Evolutionary conservation across 2,797 vertebrate species (phyloP).

Genomic region (Podargus strigoides): DNA sequence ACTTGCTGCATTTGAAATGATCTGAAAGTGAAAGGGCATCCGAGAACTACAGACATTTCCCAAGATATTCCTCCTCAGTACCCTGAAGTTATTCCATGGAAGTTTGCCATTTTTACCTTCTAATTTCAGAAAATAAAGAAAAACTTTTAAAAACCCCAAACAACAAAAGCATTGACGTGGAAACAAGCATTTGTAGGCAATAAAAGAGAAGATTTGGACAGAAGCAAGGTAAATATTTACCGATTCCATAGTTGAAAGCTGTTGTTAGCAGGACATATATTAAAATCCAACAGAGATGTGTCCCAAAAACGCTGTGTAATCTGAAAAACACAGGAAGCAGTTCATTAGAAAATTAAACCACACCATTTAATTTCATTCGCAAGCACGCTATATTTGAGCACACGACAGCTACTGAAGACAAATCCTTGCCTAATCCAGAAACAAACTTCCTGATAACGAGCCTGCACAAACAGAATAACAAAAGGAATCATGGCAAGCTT

Average conservation of each 20-base stretch:
- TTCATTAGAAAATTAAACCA: neutral
- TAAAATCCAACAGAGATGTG: constrained; percentile 64
- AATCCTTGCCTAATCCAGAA: neutral
- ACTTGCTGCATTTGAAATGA: neutral
- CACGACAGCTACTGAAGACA: neutral
- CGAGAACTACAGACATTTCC: neutral
- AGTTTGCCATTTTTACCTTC: neutral
- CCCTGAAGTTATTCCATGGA: neutral
- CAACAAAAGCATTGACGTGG: neutral
- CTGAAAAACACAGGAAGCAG: constrained; percentile 65
- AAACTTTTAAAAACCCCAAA: neutral
- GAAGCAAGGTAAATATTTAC: constrained; percentile 65
- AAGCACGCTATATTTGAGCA: neutral
- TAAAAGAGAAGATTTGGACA: neutral
- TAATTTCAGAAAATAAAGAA: neutral
- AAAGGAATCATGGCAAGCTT: neutral
- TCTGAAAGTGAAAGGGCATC: neutral
- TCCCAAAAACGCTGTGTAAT: constrained; percentile 27
- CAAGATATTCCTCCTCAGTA: neutral
- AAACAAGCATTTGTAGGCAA: neutral
- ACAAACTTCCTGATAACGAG: neutral
- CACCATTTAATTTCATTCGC: neutral
- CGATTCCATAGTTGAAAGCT: constrained; percentile 78
- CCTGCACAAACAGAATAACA: neutral
- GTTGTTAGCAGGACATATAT: constrained; percentile 50